These are phyloP conservation scores for Dolichomitus sp. DNA, from an alignment of 2,888 invertebrate species.

Conservation along the genomic window DNA sequence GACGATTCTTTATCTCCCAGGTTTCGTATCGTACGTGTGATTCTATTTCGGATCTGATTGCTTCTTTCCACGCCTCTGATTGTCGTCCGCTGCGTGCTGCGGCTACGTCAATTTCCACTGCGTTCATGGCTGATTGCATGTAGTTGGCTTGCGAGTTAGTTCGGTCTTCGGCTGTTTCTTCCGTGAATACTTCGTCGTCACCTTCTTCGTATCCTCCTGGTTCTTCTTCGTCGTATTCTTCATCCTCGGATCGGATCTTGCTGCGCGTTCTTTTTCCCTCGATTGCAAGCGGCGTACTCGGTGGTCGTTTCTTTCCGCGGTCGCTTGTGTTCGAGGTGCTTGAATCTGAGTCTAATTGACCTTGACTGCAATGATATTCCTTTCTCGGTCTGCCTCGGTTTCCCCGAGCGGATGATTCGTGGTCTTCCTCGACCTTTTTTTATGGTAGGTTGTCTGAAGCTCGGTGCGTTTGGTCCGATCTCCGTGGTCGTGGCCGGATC, in stretches of 20 bases:
- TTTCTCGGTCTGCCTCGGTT: conserved; percentile 54
- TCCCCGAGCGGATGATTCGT: conserved; percentile 27
- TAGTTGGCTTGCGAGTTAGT: too few relatives aligned
- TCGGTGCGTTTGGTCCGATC: background rate
- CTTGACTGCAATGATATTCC: conserved; percentile 29
- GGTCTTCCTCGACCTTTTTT: conserved; percentile 55
- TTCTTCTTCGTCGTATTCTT: background rate
- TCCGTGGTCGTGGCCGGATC: background rate
- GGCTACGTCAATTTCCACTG: conserved; percentile 18
- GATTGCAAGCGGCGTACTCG: background rate
- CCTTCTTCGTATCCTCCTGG: too few relatives aligned
- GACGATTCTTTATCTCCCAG: background rate
- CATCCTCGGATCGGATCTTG: background rate
- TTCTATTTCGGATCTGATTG: conserved; percentile 51
- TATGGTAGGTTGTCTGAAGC: background rate
- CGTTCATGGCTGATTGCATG: conserved; percentile 39
- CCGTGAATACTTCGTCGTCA: conserved; percentile 1
- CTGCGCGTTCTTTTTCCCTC: background rate
- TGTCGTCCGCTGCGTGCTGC: conserved; percentile 57
- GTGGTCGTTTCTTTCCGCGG: background rate
- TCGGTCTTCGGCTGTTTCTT: background rate
- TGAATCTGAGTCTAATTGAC: background rate
- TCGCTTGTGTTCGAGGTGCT: background rate
- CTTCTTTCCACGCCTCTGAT: conserved; percentile 60
- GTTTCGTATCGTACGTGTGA: conserved; percentile 20